Conservation (phyloP, 2,113 vertebrate genomes). For the Octodon degus region DNA sequence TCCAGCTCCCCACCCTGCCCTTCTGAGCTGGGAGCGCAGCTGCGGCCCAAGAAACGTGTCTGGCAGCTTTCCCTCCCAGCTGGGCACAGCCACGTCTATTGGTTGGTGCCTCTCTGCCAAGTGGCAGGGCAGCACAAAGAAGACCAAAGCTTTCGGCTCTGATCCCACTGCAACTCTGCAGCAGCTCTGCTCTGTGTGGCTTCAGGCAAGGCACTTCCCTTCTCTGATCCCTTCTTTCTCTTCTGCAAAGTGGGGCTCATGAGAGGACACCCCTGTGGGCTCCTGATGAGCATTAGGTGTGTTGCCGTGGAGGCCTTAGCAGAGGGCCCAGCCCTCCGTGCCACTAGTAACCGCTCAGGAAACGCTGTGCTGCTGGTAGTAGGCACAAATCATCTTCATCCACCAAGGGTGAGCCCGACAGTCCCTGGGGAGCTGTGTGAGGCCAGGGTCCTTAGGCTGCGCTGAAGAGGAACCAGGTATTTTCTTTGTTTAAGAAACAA, state of each 20-base stretch:
- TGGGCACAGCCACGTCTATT: accelerated
- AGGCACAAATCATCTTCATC: not conserved
- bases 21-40: not conserved
- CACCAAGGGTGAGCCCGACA: accelerated
- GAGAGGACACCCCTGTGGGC: accelerated
- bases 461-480: not conserved
- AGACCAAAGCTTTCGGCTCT: not conserved
- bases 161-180: not conserved
- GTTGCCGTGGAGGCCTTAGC: accelerated
- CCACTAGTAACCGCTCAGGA: accelerated
- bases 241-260: not conserved
- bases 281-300: not conserved
- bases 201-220: not conserved
- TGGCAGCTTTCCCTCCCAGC: not conserved
- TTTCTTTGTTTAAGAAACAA: slow-evolving; percentile 37
- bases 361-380: accelerated
- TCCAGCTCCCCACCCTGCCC: accelerated
- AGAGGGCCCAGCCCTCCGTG: accelerated
- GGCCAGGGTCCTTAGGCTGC: not conserved
- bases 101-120: accelerated
- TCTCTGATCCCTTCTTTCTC: not conserved
- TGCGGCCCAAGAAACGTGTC: not conserved
- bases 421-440: not conserved
- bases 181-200: not conserved
- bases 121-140: accelerated